These are phyloP conservation scores for Octodon degus DNA, from an alignment of 2,113 vertebrate species.

Conservation along the genomic window DNA sequence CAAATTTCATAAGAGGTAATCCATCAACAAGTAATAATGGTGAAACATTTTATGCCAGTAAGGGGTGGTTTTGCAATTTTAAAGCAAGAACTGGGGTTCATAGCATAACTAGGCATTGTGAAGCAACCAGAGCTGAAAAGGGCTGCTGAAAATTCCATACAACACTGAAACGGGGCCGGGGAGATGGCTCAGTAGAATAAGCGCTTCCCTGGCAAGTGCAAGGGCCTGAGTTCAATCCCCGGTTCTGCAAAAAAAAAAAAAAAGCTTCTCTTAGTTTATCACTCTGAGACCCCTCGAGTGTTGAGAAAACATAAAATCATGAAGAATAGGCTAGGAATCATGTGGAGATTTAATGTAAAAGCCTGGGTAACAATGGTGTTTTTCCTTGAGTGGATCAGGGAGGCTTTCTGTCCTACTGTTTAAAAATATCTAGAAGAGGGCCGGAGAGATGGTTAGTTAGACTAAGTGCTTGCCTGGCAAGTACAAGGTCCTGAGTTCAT, in stretches of 20 bases:
- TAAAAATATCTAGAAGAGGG: not conserved
- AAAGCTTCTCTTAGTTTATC: not conserved
- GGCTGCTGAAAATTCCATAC: not conserved
- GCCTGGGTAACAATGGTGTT: not conserved
- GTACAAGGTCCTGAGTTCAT: too few relatives aligned
- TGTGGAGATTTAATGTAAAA: not conserved
- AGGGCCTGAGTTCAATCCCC: too few relatives aligned
- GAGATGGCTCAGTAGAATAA: too few relatives aligned
- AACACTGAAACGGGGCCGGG: not conserved
- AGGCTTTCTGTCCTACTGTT: not conserved
- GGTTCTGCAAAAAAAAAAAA: too few relatives aligned
- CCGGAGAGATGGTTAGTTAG: too few relatives aligned
- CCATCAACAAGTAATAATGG: not conserved
- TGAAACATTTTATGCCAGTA: not conserved
- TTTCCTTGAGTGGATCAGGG: not conserved
- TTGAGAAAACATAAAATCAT: not conserved
- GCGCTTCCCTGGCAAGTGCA: too few relatives aligned
- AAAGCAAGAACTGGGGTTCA: not conserved
- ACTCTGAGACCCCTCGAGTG: not conserved
- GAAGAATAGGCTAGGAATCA: not conserved
- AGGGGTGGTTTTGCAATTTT: not conserved
- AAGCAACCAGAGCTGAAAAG: not conserved
- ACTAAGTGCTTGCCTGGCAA: too few relatives aligned
- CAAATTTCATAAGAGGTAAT: not conserved
- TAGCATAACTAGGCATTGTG: not conserved